Percentiles rank a stretch among this genome's conserved stretches.
Evolutionary conservation across 2,797 vertebrate genomes (phyloP).

Genomic region (Ceyx erithaca): DNA sequence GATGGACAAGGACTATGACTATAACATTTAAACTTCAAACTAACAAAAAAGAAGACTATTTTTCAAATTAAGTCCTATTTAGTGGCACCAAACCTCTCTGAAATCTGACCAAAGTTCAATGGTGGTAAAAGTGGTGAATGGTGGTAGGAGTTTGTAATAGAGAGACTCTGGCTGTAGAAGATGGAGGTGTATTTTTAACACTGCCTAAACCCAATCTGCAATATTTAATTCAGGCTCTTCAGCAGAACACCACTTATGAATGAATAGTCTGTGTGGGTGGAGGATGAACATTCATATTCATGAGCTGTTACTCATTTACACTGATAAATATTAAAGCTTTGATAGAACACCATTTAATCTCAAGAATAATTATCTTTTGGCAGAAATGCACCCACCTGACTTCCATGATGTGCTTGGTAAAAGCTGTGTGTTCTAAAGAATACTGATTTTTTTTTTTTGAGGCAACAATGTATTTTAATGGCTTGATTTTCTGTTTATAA

Average conservation of each 20-base stretch:
- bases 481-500: background rate
- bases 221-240: background rate
- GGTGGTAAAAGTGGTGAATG: background rate
- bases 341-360: background rate
- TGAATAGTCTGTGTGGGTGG: background rate
- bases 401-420: background rate
- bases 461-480: background rate
- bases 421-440: background rate
- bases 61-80: background rate
- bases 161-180: background rate
- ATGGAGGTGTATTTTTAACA: background rate
- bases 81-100: background rate
- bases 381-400: background rate
- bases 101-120: background rate
- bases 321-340: constrained; percentile 13
- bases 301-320: constrained; percentile 65
- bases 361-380: background rate
- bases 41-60: background rate
- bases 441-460: background rate
- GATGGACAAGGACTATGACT: background rate
- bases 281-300: constrained; percentile 38
- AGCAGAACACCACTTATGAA: constrained; percentile 44
- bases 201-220: background rate
- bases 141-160: background rate
- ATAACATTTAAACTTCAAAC: background rate